Evolutionary conservation across 2,888 invertebrate species (phyloP).

Genomic region (Exephanes ischioxanthus): DNA sequence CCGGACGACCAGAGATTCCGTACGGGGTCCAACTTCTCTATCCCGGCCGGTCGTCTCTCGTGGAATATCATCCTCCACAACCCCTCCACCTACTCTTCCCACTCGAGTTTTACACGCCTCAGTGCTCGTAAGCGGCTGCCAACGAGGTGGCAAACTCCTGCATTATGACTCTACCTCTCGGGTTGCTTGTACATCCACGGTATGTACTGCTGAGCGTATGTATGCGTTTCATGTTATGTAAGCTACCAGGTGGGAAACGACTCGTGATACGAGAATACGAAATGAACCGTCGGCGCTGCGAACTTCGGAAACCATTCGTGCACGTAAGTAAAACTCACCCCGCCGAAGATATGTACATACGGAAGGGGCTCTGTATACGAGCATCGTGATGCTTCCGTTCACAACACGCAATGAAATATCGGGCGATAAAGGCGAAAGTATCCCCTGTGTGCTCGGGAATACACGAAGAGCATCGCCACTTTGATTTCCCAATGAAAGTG

Average conservation of each 20-base stretch:
- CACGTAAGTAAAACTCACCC: conserved; percentile 42
- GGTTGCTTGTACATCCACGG: conserved; percentile 26
- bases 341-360: conserved; percentile 3
- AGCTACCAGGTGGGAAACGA: conserved; percentile 40
- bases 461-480: background rate
- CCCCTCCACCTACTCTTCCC: conserved; percentile 48
- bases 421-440: background rate
- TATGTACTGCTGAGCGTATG: background rate
- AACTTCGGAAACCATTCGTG: conserved; percentile 40
- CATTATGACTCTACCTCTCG: conserved; percentile 49
- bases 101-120: conserved; percentile 60
- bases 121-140: conserved; percentile 57
- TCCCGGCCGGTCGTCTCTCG: conserved; percentile 22
- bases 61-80: conserved; percentile 56
- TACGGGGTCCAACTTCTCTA: conserved; percentile 24
- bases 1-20: background rate
- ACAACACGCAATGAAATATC: background rate
- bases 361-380: conserved; percentile 11
- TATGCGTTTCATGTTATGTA: conserved; percentile 15
- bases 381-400: conserved; percentile 34
- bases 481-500: conserved; percentile 9
- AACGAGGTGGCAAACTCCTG: conserved; percentile 63
- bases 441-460: background rate
- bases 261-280: conserved; percentile 41
- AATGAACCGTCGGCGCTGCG: conserved; percentile 46